phyloP scores from a whole-genome alignment of 1,140 invertebrate genomes.

The Spodoptera litura region DNA sequence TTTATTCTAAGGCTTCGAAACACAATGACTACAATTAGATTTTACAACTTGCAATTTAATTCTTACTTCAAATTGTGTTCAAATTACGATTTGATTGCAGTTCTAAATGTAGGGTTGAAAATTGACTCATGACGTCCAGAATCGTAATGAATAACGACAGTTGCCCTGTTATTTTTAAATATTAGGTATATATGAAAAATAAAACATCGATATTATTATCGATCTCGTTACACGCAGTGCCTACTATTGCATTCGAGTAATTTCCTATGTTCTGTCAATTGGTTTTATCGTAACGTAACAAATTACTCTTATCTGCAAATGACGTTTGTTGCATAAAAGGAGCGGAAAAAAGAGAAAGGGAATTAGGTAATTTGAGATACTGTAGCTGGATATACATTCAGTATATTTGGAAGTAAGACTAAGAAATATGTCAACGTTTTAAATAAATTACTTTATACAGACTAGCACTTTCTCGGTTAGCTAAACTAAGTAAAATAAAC shows the following conservation, averaged over 20 bases:
- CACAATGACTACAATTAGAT: conserved; percentile 30
- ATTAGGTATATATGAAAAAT: conserved; percentile 8
- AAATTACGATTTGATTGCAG: conserved; percentile 6
- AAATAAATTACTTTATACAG: conserved; percentile 26
- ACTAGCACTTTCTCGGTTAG: conserved; percentile 3
- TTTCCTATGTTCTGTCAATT: conserved; percentile 40
- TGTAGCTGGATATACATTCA: conserved; percentile 21
- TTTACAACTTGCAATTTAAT: conserved; percentile 8
- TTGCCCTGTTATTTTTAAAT: background rate
- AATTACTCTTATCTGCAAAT: conserved; percentile 38
- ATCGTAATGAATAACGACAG: too few relatives aligned
- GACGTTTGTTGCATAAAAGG: conserved; percentile 35
- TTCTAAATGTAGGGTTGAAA: conserved; percentile 15
- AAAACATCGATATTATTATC: conserved; percentile 5
- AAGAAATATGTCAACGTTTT: conserved; percentile 11
- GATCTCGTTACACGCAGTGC: background rate
- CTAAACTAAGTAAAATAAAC: background rate
- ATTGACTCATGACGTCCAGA: background rate
- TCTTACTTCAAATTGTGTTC: conserved; percentile 7
- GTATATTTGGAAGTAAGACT: conserved; percentile 28
- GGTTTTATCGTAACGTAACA: conserved; percentile 26
- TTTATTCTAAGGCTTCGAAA: conserved; percentile 32
- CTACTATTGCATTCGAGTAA: conserved; percentile 9
- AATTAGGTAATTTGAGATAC: conserved; percentile 34
- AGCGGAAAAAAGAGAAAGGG: conserved; percentile 37